Base-by-base conservation (phyloP, 2,888 invertebrate genomes). In the Balanococcus diminutus region DNA sequence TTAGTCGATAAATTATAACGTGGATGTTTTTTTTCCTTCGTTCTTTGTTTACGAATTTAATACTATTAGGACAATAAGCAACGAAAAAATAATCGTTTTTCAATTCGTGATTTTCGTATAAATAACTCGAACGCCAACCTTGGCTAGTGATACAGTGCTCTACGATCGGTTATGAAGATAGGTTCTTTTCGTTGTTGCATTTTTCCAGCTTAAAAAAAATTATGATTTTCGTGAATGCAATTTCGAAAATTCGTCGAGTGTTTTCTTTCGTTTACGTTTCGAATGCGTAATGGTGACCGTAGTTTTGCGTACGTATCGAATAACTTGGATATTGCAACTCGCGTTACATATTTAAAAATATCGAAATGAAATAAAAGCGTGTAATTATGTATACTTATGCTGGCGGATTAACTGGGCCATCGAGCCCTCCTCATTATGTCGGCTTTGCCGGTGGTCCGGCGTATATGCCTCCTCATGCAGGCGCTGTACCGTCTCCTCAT, bases 361-460 rank as follows among this genome's bases (percentile, higher is more conserved):
- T 42, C 22, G 36, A 81, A 28, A 28, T 81, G 42, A 14, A 46
- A 81, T 81, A 25, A 46, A 14, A 42, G 56, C 19, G 28, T 67
- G 67, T 67, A 67, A 67, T 56, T 83, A 84, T 84, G 67, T 72
- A 72, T 36, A 42, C 85, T 75, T 85, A 85, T 79, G 22, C 85
- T 28, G 75, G 42, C 5, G 85, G 75, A 31, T 79, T 85, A 51
- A 46, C 75, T 16, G 85, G 75, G 72, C 31, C 85, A 39, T 75
- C 85, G 46, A 42, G 85, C 25, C 75, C 75, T 31, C 85, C 85
- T 42, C 85, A 85, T 85, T 85, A 79, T 72, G 85, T 85, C 28
- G 46, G 75, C 32, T 79, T 79, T 79, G 19, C 72, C 25, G 46
- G 75, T 36, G 75, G 75, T 67, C 84, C 84, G 16, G 75, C 85